A percentile compares a stretch with the other conserved stretches of the same genome.
Evolutionary conservation across 53 echinoderm and acorn worm genomes (phyloP).

Genomic region (Hippasteria phrygiana): DNA sequence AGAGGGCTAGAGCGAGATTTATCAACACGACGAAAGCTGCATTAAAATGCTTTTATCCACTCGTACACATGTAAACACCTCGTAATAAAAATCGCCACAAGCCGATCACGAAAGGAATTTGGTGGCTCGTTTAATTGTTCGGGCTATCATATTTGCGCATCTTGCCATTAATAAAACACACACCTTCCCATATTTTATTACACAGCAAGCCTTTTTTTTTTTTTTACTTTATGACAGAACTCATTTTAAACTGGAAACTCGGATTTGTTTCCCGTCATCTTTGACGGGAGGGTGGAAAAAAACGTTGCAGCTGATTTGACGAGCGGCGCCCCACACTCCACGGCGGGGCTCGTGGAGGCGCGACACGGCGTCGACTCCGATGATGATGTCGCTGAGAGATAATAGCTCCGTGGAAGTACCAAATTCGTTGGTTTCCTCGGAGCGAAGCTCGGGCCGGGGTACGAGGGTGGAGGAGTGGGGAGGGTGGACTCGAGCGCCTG

Average conservation of each 20-base stretch:
- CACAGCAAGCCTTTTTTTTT: not conserved
- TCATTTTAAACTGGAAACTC: too few species aligned
- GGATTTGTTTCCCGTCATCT: not conserved
- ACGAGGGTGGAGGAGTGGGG: not conserved
- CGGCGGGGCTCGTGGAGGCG: too few species aligned
- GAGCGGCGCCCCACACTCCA: slow-evolving; percentile 20
- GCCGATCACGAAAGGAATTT: not conserved
- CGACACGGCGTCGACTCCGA: not conserved
- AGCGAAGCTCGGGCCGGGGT: not conserved
- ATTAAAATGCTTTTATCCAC: too few species aligned
- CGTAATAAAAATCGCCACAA: not conserved
- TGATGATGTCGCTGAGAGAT: not conserved
- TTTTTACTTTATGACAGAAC: not conserved
- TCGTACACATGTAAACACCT: not conserved
- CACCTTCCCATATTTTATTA: not conserved
- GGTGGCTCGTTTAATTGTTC: not conserved
- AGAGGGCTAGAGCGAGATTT: too few species aligned
- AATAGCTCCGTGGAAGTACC: not conserved
- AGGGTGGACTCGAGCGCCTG: not conserved
- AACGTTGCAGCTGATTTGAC: not conserved
- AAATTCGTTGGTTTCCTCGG: not conserved
- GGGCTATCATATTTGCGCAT: not conserved
- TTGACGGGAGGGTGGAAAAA: not conserved
- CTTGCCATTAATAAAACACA: not conserved
- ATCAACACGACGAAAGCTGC: too few species aligned